Evolutionary conservation across 2,888 invertebrate species (phyloP).

Genomic region (Euplagia quadripunctaria): DNA sequence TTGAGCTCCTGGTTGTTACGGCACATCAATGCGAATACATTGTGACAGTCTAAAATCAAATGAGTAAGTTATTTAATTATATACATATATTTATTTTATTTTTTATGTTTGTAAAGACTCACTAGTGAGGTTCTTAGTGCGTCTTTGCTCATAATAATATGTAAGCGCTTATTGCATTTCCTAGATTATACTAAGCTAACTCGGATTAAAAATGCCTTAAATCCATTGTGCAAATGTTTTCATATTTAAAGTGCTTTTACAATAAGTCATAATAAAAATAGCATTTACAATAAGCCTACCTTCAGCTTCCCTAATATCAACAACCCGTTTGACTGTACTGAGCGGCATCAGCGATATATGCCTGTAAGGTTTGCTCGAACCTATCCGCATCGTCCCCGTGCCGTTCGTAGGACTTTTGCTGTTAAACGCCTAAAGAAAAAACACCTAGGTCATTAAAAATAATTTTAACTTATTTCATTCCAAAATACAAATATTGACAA

Average conservation of each 20-base stretch:
- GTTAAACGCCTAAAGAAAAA: slow-evolving; percentile 78
- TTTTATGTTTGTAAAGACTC: background rate
- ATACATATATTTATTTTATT: too few relatives aligned
- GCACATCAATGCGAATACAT: slow-evolving; percentile 96
- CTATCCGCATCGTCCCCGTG: slow-evolving; percentile 86
- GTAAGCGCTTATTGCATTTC: background rate
- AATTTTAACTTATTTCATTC: background rate
- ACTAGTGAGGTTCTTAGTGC: background rate
- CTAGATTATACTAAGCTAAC: background rate
- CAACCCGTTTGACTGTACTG: slow-evolving; percentile 95
- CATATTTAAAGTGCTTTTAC: background rate
- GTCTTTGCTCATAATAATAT: background rate
- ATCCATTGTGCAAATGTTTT: background rate
- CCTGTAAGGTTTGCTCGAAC: slow-evolving; percentile 94
- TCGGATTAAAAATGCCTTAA: background rate
- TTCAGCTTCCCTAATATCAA: slow-evolving; percentile 95
- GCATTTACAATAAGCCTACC: slow-evolving; percentile 75
- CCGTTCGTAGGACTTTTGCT: slow-evolving; percentile 88
- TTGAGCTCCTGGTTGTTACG: slow-evolving; percentile 94
- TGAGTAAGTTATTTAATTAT: background rate
- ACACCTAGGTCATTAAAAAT: background rate
- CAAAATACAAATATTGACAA: background rate
- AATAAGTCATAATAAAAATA: background rate
- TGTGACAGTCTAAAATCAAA: slow-evolving; percentile 91
- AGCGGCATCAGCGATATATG: slow-evolving; percentile 96